phyloP scores from a whole-genome alignment of 2,888 invertebrate genomes.

The Acholoe squamosa region DNA sequence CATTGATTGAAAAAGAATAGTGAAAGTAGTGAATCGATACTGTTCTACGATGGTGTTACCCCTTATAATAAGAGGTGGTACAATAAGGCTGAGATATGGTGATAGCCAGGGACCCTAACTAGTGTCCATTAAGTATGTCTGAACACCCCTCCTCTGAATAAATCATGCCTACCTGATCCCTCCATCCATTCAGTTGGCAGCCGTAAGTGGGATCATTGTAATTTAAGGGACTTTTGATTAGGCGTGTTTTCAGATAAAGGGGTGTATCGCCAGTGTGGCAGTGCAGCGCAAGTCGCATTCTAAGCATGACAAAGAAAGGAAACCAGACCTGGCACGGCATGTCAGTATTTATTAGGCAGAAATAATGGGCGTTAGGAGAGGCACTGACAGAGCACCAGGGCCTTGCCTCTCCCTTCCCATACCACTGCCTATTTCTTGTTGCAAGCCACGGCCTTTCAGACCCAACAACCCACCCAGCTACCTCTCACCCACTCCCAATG shows the following conservation, averaged over 20 bases:
- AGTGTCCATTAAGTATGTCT: neutral
- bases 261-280: neutral
- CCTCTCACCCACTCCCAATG: neutral
- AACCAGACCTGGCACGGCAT: neutral
- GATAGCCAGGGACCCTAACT: neutral
- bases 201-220: slow-evolving; percentile 11
- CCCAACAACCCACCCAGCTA: no score
- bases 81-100: no score
- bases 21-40: no score
- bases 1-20: no score
- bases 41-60: no score
- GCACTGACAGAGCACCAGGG: neutral
- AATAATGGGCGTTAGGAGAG: neutral
- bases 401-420: neutral
- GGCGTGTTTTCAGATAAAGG: slow-evolving; percentile 33
- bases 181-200: neutral
- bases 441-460: neutral
- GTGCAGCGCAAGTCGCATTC: neutral
- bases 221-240: slow-evolving; percentile 23
- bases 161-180: neutral
- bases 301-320: neutral
- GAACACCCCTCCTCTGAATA: neutral
- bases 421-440: neutral
- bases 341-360: slow-evolving; percentile 29
- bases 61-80: no score